Percentiles rank a stretch among this genome's conserved stretches.
These are phyloP conservation scores for Irena cyanogastra DNA, from an alignment of 2,113 vertebrate species.

Conservation along the genomic window DNA sequence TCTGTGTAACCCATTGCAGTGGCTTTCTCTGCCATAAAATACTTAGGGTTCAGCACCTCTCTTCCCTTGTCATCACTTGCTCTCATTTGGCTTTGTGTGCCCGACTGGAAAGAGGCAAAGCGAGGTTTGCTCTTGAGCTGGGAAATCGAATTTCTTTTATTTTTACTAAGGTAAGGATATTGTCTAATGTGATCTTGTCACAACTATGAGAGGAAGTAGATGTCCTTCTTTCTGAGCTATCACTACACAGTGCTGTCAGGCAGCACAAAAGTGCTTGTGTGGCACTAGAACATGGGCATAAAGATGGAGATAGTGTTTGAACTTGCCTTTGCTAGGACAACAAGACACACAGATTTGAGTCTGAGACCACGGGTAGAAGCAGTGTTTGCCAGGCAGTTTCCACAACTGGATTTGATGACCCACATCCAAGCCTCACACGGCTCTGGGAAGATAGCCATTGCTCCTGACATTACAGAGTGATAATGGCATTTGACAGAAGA, in stretches of 20 bases:
- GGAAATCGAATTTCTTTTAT: not conserved
- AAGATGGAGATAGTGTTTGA: not conserved
- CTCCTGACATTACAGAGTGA: not conserved
- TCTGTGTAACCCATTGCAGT: not conserved
- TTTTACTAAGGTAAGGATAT: not conserved
- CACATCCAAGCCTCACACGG: not conserved
- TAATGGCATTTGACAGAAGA: constrained; percentile 50
- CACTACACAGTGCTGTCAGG: not conserved
- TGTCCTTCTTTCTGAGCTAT: not conserved
- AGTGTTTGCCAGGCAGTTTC: not conserved
- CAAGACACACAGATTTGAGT: not conserved
- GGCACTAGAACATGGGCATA: not conserved
- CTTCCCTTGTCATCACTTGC: not conserved
- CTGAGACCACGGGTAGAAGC: not conserved
- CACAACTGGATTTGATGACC: not conserved
- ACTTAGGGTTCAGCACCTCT: not conserved
- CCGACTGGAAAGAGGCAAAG: not conserved
- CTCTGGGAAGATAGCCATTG: not conserved
- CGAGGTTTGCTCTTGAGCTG: not conserved
- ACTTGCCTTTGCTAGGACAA: not conserved
- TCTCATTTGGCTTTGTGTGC: not conserved
- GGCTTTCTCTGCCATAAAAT: not conserved
- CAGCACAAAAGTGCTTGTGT: not conserved
- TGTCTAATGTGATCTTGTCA: not conserved
- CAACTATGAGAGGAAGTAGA: not conserved